phyloP scores from a whole-genome alignment of 2,113 vertebrate species.

The Thomomys bottae region DNA sequence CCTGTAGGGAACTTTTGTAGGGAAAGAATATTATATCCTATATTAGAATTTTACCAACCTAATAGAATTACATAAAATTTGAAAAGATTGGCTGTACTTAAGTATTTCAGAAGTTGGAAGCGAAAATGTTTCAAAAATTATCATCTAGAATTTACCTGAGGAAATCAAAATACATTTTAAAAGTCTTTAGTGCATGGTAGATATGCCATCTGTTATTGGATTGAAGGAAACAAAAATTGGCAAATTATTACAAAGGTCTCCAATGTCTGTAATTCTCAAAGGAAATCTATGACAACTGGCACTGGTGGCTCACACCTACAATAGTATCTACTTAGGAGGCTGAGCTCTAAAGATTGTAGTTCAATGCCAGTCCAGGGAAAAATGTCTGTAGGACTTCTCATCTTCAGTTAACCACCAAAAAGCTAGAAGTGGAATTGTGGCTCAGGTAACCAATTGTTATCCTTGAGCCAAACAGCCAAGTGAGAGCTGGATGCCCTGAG shows the following conservation, averaged over 20 bases:
- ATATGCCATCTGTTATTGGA: neutral
- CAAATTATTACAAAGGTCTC: neutral
- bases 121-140: slow-evolving; percentile 18
- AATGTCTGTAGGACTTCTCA: no score
- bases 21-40: neutral
- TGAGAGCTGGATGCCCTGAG: no score
- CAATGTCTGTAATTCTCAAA: neutral
- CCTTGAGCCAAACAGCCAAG: no score
- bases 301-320: no score
- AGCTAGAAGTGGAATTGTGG: no score
- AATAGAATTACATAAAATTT: neutral
- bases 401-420: no score
- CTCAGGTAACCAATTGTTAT: no score
- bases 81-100: slow-evolving; percentile 16
- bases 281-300: no score
- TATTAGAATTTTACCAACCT: neutral
- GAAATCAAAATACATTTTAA: slow-evolving; percentile 30
- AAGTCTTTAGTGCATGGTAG: neutral
- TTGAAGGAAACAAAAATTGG: slow-evolving; percentile 24
- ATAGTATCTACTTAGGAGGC: no score
- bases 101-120: slow-evolving; percentile 31
- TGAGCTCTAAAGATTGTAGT: no score
- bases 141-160: slow-evolving; percentile 24
- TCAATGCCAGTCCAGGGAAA: no score
- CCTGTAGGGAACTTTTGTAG: neutral